Evolutionary conservation across 2,797 vertebrate species (phyloP).

Genomic region (Phrynocephalus vlangalii): DNA sequence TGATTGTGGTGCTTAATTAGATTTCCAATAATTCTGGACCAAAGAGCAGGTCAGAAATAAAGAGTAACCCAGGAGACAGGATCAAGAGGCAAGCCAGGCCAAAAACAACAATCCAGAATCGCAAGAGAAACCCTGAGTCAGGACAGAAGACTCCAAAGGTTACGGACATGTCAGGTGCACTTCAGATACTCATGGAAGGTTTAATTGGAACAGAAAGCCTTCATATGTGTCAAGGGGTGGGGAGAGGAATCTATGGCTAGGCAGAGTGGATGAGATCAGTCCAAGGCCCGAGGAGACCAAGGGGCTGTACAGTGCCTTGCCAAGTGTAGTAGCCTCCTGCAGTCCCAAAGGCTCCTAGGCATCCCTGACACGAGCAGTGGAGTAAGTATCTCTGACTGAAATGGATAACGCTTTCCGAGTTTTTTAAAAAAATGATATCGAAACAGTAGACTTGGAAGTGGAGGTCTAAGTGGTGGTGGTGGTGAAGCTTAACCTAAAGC

Average conservation of each 20-base stretch:
- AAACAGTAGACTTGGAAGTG: background rate
- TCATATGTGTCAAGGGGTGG: too few relatives aligned
- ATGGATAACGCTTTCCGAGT: background rate
- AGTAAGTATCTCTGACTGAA: background rate
- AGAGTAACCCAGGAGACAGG: background rate
- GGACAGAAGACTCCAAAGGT: background rate
- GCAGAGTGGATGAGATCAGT: background rate
- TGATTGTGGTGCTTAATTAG: background rate
- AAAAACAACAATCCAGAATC: too few relatives aligned
- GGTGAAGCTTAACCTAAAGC: background rate
- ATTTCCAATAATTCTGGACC: background rate
- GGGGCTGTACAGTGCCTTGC: background rate
- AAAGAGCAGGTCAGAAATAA: background rate
- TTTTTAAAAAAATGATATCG: background rate
- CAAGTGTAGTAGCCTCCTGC: background rate
- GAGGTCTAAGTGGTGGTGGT: background rate
- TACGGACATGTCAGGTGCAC: background rate
- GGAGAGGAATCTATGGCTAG: background rate
- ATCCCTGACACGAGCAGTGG: background rate
- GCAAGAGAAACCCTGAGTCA: background rate
- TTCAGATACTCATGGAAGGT: background rate
- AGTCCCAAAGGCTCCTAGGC: background rate
- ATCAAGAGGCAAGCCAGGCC: too few relatives aligned
- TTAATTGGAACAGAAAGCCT: background rate
- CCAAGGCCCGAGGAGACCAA: background rate